These are phyloP conservation scores for Panagrolaimus sp. DNA, from an alignment of 1,140 invertebrate species.

Conservation along the genomic window DNA sequence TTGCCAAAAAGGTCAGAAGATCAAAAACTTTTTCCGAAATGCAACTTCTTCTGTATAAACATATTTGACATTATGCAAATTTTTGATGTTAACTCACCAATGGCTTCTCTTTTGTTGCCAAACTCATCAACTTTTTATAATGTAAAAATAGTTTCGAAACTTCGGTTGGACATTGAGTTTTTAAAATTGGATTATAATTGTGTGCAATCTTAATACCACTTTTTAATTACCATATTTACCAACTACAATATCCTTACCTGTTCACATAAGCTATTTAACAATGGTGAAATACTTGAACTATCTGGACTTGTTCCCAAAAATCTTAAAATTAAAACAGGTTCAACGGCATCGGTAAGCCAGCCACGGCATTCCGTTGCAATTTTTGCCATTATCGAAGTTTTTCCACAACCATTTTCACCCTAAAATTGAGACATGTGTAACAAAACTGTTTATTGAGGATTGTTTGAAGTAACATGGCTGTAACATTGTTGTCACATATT, in stretches of 20 bases:
- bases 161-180: slow-evolving; percentile 86
- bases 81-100: slow-evolving; percentile 63
- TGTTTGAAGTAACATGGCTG: too few species aligned
- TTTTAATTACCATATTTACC: not conserved
- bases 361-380: slow-evolving; percentile 70
- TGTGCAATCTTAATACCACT: slow-evolving; percentile 73
- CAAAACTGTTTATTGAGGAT: not conserved
- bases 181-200: slow-evolving; percentile 81
- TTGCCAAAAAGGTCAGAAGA: too few species aligned
- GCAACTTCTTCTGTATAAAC: not conserved
- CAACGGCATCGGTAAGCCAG: slow-evolving; percentile 27
- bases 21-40: not conserved
- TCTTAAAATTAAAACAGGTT: slow-evolving; percentile 79
- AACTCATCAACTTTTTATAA: slow-evolving; percentile 83
- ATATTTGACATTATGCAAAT: too few species aligned
- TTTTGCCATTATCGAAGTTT: slow-evolving; percentile 89
- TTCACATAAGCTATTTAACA: slow-evolving; percentile 88
- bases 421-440: not conserved
- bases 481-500: too few species aligned
- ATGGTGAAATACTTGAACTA: slow-evolving; percentile 84
- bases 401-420: slow-evolving; percentile 91
- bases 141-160: slow-evolving; percentile 86
- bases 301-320: slow-evolving; percentile 95
- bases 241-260: slow-evolving; percentile 68
- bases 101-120: slow-evolving; percentile 74